Evolutionary conservation across 2,888 invertebrate species (phyloP).

Genomic region (Belgica antarctica): DNA sequence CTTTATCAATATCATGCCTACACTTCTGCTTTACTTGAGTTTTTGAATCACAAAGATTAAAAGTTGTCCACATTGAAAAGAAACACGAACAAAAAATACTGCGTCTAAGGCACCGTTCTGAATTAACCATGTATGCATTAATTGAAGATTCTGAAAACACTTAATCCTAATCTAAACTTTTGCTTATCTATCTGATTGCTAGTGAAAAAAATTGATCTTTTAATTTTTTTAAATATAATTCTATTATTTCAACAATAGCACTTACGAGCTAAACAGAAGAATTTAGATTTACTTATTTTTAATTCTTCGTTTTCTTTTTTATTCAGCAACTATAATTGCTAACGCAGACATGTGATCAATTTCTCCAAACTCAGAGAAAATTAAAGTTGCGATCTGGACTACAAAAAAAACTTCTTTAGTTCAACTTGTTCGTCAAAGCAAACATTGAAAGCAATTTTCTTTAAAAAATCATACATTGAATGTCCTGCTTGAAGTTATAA

Average conservation of each 20-base stretch:
- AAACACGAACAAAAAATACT: too few species aligned
- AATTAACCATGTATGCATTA: too few species aligned
- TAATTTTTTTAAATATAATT: conserved; percentile 40
- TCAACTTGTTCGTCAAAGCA: neutral
- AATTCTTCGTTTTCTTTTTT: neutral
- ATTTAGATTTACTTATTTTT: conserved; percentile 20
- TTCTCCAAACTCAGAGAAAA: neutral
- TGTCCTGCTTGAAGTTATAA: too few species aligned
- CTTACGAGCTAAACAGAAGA: conserved; percentile 40
- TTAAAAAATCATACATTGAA: conserved; percentile 40
- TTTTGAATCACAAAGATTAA: too few species aligned
- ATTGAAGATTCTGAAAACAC: conserved; percentile 40
- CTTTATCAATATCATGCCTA: too few species aligned
- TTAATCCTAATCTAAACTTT: too few species aligned
- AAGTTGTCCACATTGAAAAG: too few species aligned
- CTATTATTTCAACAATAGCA: conserved; percentile 44
- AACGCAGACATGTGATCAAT: neutral
- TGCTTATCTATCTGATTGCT: too few species aligned
- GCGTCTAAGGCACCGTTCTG: too few species aligned
- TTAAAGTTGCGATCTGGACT: neutral
- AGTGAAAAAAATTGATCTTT: conserved; percentile 35
- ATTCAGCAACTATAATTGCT: neutral
- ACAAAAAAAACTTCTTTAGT: conserved; percentile 3
- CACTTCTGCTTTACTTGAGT: too few species aligned
- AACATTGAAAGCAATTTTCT: neutral